Base-by-base conservation (phyloP, 2,113 vertebrate species). In the Felis catus region DNA sequence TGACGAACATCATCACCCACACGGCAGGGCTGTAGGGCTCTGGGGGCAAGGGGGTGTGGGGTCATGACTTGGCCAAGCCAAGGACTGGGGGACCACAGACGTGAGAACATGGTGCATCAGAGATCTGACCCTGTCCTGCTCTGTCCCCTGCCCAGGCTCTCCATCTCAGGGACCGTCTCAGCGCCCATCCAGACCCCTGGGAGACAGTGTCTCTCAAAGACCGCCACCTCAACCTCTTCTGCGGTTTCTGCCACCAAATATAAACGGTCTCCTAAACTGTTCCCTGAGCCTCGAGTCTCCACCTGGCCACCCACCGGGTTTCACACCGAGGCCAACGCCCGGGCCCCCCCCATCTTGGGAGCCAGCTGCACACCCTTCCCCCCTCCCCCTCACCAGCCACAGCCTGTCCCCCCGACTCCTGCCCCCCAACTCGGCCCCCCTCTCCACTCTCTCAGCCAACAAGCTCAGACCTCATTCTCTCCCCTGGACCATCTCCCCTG, bases 1-100 rank as follows among this genome's bases (percentile, higher is more conserved):
- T 99, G 97, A 99, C 99, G 48, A 99, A 99, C 99, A 99, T 99
- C 99, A 99, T 99, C 98, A 99, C 99, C 99, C 99, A 99, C 94
- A 99, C 99, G 3, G 99, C 99, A 0, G 99, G 99, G 98, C 99
- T 99, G 98, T 99, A 99, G 84, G 99, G 99, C 98, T 99, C 99
- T 99, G 88, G 91, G 61, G 68, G 88, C 45, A 94, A 80, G 19
- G 25, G 13, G 48, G 41, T 1, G 21, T 14, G 19, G 7, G 74
- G 68, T 94, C 63, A 96, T 16, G 39, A 39, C 11, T 95, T 66
- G 61, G 80, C 18, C 89, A 48, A 87, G 94, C 36, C 3, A 66
- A 66, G 83, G 81, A 73, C 1, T n/a, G 19, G 27, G 21, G 18
- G 11, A 18, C 8, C 81, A 74, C 29, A 48, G 51, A 53, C 39